A percentile compares a stretch with the other conserved stretches of the same genome.
These are phyloP conservation scores for Epinephelus malabaricus DNA, from an alignment of 2,797 vertebrate species.

Conservation along the genomic window DNA sequence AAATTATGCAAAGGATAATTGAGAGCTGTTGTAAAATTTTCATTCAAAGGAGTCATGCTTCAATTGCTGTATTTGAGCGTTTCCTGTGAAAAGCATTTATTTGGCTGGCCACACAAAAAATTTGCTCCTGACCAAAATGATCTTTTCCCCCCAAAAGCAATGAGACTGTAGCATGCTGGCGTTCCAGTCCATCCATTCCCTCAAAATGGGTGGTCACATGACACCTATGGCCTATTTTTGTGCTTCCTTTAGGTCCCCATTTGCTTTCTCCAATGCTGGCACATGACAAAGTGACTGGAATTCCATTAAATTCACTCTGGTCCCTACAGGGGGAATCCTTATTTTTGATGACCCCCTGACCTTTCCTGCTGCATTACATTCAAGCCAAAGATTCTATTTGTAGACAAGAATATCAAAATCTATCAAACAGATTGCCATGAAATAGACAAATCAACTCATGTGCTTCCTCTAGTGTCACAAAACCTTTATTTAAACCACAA, in stretches of 20 bases:
- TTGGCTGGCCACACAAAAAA: constrained; percentile 33
- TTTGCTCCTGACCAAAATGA: background rate
- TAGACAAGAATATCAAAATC: constrained; percentile 28
- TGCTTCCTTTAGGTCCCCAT: constrained; percentile 14
- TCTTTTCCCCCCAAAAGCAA: constrained; percentile 2
- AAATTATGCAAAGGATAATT: constrained; percentile 43
- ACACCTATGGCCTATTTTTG: constrained; percentile 1
- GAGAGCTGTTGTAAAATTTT: constrained; percentile 39
- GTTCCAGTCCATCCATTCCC: constrained; percentile 2
- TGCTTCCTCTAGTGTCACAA: background rate
- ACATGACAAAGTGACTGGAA: constrained; percentile 21
- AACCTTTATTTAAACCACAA: background rate
- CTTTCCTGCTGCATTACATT: constrained; percentile 10
- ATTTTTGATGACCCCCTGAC: constrained; percentile 28
- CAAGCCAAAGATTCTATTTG: constrained; percentile 24
- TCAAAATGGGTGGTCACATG: background rate
- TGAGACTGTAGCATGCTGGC: background rate
- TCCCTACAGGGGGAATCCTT: constrained; percentile 19
- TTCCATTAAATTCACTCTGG: constrained; percentile 33
- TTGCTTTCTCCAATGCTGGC: constrained; percentile 24
- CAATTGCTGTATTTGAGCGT: constrained; percentile 32
- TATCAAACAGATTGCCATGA: background rate
- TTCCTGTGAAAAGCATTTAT: constrained; percentile 34
- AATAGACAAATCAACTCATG: background rate
- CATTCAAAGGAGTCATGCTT: constrained; percentile 17